phyloP scores from a whole-genome alignment of 2,888 invertebrate genomes.

The Podotricha telesiphe region DNA sequence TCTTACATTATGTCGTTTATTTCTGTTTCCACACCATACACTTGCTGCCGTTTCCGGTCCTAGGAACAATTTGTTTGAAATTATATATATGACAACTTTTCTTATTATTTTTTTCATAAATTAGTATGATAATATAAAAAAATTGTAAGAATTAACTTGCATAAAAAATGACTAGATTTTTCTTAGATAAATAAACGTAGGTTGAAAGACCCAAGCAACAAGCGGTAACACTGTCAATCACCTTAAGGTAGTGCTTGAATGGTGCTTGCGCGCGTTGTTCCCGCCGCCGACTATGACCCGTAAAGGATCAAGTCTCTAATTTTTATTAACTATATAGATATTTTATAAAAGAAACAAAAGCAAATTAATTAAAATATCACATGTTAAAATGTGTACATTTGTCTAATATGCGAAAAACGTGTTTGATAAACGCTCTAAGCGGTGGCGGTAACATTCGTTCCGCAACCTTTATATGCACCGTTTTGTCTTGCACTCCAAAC shows the following conservation, averaged over 20 bases:
- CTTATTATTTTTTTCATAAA: too few species aligned
- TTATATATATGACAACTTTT: background rate
- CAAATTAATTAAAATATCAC: background rate
- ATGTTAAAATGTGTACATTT: constrained; percentile 13
- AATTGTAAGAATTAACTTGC: background rate
- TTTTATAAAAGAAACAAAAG: background rate
- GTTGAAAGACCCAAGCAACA: constrained; percentile 22
- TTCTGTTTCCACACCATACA: constrained; percentile 58
- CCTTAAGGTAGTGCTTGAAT: constrained; percentile 35
- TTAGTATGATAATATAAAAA: too few species aligned
- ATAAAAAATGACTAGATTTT: background rate
- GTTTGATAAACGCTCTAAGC: constrained; percentile 33
- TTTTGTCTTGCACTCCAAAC: constrained; percentile 58
- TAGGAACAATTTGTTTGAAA: background rate
- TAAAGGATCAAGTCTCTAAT: constrained; percentile 36
- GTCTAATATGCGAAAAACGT: constrained; percentile 36
- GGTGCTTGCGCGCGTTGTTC: constrained; percentile 61
- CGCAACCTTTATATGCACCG: constrained; percentile 58
- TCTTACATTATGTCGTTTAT: constrained; percentile 61
- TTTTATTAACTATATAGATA: constrained; percentile 21
- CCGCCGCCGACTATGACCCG: constrained; percentile 49
- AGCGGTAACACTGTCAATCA: constrained; percentile 19
- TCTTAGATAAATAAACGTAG: background rate
- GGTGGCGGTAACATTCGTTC: constrained; percentile 61
- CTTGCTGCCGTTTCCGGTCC: constrained; percentile 36